Evolutionary conservation across 2,797 vertebrate genomes (phyloP), one percentile per base, ranked within the genome.

Genomic region (Chelidonichthys spinosus): DNA sequence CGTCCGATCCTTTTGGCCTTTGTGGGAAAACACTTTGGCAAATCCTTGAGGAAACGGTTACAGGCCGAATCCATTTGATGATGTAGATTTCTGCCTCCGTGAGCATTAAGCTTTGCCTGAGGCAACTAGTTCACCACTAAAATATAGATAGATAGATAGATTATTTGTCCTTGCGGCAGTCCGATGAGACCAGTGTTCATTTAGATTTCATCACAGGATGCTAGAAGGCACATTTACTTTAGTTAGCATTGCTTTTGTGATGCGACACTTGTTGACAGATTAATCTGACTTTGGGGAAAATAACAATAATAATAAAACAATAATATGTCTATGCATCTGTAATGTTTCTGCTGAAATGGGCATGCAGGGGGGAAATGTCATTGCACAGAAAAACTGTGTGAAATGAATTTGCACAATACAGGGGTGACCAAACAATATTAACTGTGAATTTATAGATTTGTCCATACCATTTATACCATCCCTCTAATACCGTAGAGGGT

Each of bases 81-180:
- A 37, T 43, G 42, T n/a, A 14, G 42, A 49, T 55, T 37, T 70
- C 61, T 70, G 65, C 65, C 47, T 74, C 49, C 47, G 40, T 66
- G 58, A 72, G 59, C 43, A 35, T 63, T 55, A 11, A 33, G 14
- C 42, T 6, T n/a, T 58, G 52, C 65, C 39, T 5, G 44, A 56
- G 3, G 58, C 59, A 0, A 53, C 55, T 3, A 11, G 35, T 53
- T 40, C n/a, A 44, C 32, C 25, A 25, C 25, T 25, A 25, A 25
- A 25, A 25, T 25, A 25, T 25, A 25, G 25, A 25, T 25, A 25
- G 25, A 25, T 25, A 25, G 1, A n/a, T n/a, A n/a, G n/a, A n/a
- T 25, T 25, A 25, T 25, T 25, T 25, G 25, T 25, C 25, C 25
- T 25, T 25, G 25, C 25, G 25, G 25, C 17, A 46, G 32, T 0